Conservation (phyloP, 2,888 invertebrate species). For the Apamea monoglypha region DNA sequence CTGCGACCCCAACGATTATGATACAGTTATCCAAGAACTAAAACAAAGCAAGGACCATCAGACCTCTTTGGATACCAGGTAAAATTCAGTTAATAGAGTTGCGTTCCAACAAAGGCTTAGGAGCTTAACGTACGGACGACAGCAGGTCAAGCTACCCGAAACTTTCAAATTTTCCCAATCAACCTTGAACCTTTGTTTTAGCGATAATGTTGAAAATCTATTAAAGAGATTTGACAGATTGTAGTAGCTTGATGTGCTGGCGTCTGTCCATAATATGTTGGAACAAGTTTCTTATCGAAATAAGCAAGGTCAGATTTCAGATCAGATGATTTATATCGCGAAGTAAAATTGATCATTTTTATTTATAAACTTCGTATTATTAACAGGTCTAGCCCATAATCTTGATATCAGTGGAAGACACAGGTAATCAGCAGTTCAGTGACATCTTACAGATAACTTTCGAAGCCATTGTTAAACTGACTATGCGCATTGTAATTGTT, state of each 20-base stretch:
- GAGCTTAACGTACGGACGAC: background rate
- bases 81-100: background rate
- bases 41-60: conserved; percentile 91
- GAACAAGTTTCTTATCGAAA: background rate
- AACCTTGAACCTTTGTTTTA: no score
- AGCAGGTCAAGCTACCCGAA: no score
- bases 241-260: no score
- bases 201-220: no score
- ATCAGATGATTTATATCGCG: conserved; percentile 2
- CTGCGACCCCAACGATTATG: conserved; percentile 97
- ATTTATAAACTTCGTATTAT: conserved; percentile 29
- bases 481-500: background rate
- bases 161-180: no score
- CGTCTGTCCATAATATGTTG: background rate
- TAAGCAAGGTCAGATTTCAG: no score
- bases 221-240: no score
- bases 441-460: background rate
- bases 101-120: background rate
- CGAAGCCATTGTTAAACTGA: background rate
- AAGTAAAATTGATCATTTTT: conserved; percentile 2
- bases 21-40: conserved; percentile 93
- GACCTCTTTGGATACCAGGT: conserved; percentile 94
- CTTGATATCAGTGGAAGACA: conserved; percentile 19
- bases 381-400: conserved; percentile 42
- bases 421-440: conserved; percentile 37